These are phyloP conservation scores for Neuroterus valhalla DNA, from an alignment of 1,140 invertebrate genomes.

Conservation along the genomic window DNA sequence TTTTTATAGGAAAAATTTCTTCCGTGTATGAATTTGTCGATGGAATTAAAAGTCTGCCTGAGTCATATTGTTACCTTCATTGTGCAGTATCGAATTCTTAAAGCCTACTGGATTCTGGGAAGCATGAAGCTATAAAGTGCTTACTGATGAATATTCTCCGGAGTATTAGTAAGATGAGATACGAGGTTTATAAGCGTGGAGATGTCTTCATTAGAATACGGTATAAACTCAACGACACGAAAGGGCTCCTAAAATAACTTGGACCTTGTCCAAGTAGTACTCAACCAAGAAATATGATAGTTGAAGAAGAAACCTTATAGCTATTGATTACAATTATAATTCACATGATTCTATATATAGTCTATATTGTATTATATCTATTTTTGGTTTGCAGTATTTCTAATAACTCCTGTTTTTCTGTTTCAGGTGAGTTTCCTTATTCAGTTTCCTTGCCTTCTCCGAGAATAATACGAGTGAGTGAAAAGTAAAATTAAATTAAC, in stretches of 20 bases:
- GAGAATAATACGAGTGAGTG: neutral
- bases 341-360: neutral
- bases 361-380: neutral
- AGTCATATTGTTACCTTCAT: neutral
- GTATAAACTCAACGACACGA: slow-evolving; percentile 25
- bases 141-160: slow-evolving; percentile 23
- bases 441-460: neutral
- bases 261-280: slow-evolving; percentile 13
- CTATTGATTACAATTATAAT: slow-evolving; percentile 7
- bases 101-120: neutral
- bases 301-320: neutral
- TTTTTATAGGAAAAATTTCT: neutral
- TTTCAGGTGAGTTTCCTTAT: slow-evolving; percentile 15
- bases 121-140: neutral
- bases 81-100: slow-evolving; percentile 9
- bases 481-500: neutral
- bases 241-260: slow-evolving; percentile 24
- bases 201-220: slow-evolving; percentile 28
- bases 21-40: neutral
- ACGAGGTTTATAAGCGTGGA: slow-evolving; percentile 18
- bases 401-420: neutral
- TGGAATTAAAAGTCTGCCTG: slow-evolving; percentile 6
- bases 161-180: slow-evolving; percentile 24
- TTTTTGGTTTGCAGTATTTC: neutral
- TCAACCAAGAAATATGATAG: slow-evolving; percentile 4